Evolutionary conservation across 2,797 vertebrate genomes (phyloP), one percentile per base, ranked within the genome.

Genomic region (Chelidonichthys spinosus): DNA sequence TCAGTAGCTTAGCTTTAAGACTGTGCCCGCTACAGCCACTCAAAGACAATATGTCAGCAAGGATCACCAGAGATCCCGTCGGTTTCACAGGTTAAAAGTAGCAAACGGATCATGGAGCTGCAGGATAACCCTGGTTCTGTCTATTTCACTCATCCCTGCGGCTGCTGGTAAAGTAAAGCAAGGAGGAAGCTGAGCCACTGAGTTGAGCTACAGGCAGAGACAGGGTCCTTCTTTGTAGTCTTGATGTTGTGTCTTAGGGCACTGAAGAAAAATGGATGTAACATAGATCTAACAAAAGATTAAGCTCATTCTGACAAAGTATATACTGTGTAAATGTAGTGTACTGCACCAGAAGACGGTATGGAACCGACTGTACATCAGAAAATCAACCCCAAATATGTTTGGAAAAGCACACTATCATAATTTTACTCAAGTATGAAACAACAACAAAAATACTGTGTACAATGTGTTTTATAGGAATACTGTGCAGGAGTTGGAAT

Each of bases 231-330:
- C 42, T 35, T 67, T 36, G 52, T 67, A 17, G 2, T 44, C 40
- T 67, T 55, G 52, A 67, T 56, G 32, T 36, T 10, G 42, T 15
- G 40, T 67, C 52, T 54, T 54, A 10, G 2, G 52, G 52, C 11
- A 55, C 40, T 67, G 52, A 55, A 67, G 52, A 54, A 33, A 39
- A 67, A 53, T 47, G 50, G 9, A 63, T 63, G 36, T 75, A 58
- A 54, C 49, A 62, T 25, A 2, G 25, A 25, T 39, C n/a, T 47
- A 49, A 42, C 42, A 54, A 55, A 67, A 46, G 44, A 18, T 44
- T 49, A 11, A 37, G n/a, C 37, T 69, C 25, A 56, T 63, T 56
- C 4, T 70, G 39, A 60, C 58, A 64, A 65, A 35, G 11, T 63
- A 13, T 36, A n/a, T 46, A 63, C n/a, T 47, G 50, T 1, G 7